Base-by-base conservation (phyloP, 2,888 invertebrate species). In the Drosophila vallismaia region DNA sequence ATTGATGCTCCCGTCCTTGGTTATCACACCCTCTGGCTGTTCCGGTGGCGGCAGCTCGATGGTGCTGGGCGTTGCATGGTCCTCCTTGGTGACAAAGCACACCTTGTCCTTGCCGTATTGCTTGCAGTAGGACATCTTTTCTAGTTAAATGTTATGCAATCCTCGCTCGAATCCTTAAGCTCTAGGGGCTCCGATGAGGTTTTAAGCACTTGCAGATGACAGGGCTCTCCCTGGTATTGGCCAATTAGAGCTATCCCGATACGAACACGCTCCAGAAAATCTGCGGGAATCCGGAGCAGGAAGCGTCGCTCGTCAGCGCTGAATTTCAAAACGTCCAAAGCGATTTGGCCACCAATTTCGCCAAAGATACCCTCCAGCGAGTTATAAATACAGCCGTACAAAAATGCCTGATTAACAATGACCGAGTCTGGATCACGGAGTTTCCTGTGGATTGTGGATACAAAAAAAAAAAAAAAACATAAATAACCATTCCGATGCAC, bases 1-100 rank as follows among this genome's bases (percentile, higher is more conserved):
- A 92, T 99, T 99, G 76, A 99, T 97, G 71, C 96, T 94, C 4
- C 98, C 98, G 91, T 95, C 95, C 0, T 95, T 93, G 62, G 96
- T 92, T 76, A 98, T 95, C 10, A 98, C 92, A 8, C 98, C 98
- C 46, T 95, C 95, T 60, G 95, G 94, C 1, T 95, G 94, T 83
- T 95, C 95, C 0, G 95, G 94, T 81, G 94, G 94, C 0, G 96
- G 95, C 75, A 97, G 92, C 60, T 91, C 90, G 42, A 96, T 93
- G 56, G 92, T 94, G 88, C 96, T 95, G 0, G 97, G 97, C 31
- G 92, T 90, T 1, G 94, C 92, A 89, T 97, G 95, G 90, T 97
- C 96, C 89, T 95, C 96, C 86, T 94, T 94, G 0, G 96, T 93
- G 7, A 95, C 96, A 90, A 98, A 96, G 74, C 97, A 94, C 44